These are phyloP conservation scores for Leucophenga varia DNA, from an alignment of 1,140 invertebrate genomes.

Conservation along the genomic window DNA sequence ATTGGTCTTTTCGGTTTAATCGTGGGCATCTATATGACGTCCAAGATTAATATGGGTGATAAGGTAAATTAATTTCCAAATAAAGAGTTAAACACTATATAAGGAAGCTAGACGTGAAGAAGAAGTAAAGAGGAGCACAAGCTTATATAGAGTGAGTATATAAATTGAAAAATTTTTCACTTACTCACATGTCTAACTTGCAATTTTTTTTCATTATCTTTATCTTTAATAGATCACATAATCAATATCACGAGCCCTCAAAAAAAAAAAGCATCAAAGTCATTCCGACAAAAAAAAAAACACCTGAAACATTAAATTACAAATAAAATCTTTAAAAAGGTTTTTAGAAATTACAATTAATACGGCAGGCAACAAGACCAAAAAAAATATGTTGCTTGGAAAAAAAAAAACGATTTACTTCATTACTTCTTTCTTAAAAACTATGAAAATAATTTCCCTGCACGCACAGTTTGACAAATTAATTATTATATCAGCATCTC, in stretches of 20 bases:
- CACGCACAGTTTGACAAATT: conserved; percentile 21
- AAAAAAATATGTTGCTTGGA: too few relatives aligned
- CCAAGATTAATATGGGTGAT: conserved; percentile 61
- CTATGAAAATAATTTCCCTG: too few relatives aligned
- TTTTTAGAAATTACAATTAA: conserved; percentile 16
- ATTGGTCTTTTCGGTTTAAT: conserved; percentile 97
- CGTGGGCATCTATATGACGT: conserved; percentile 86
- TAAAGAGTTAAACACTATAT: too few relatives aligned
- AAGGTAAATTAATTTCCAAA: too few relatives aligned
- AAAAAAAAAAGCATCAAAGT: conserved; percentile 18
- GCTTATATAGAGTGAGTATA: conserved; percentile 22
- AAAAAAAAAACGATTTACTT: too few relatives aligned
- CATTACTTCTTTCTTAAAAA: too few relatives aligned
- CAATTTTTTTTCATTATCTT: conserved; percentile 13
- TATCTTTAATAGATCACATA: too few relatives aligned
- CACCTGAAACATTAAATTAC: conserved; percentile 43
- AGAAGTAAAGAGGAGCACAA: conserved; percentile 8
- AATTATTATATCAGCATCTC: too few relatives aligned
- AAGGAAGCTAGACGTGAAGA: conserved; percentile 21
- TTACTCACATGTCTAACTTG: conserved; percentile 1
- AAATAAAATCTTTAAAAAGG: conserved; percentile 29
- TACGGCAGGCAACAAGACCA: too few relatives aligned
- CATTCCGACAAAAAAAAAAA: conserved; percentile 33
- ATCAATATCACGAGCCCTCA: conserved; percentile 25
- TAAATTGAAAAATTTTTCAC: not conserved